Evolutionary conservation across 2,888 invertebrate genomes (phyloP), one percentile per base, ranked within the genome.

Genomic region (Chrysolina haemoptera): DNA sequence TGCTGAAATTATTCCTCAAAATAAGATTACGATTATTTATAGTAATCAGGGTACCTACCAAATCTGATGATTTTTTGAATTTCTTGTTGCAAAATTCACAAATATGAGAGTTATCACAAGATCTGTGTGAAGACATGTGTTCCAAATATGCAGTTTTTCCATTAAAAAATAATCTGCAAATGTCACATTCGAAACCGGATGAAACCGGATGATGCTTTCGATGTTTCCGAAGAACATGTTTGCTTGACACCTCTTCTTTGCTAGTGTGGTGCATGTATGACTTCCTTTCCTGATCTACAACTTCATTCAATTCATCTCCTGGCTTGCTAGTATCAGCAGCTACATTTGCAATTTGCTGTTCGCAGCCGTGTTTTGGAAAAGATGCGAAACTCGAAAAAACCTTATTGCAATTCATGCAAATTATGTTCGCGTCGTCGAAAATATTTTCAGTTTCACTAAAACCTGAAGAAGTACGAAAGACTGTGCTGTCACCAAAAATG

Each of bases 11-110:
- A 35, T 35, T 35, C 8, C 4, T 6, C 8, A 8, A 35, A 35
- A 8, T 6, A 35, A 35, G 6, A 35, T 35, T 48, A n/a, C n/a
- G n/a, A n/a, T n/a, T n/a, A n/a, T n/a, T n/a, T n/a, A 9, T 10
- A 48, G 16, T 48, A 22, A 53, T 22, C 11, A 5, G 18, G 1
- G 16, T 5, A 53, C 80, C 82, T 79, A 87, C 87, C 62, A 93
- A 88, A 87, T 94, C 93, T 68, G 92, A 92, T 0, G 92, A 92
- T 83, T 93, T 93, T 79, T 91, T 91, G 83, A 94, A 94, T 73
- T 89, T 90, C 84, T 93, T 93, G 14, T 88, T 87, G 84, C 94
- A 94, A 80, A 85, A 90, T 71, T 86, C 87, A 87, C 93, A 89
- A 84, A 88, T 79, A 86, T 91, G 71, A n/a, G 40, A 35, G 65